Evolutionary conservation across 2,113 vertebrate species (phyloP).

Genomic region (Odocoileus virginianus): DNA sequence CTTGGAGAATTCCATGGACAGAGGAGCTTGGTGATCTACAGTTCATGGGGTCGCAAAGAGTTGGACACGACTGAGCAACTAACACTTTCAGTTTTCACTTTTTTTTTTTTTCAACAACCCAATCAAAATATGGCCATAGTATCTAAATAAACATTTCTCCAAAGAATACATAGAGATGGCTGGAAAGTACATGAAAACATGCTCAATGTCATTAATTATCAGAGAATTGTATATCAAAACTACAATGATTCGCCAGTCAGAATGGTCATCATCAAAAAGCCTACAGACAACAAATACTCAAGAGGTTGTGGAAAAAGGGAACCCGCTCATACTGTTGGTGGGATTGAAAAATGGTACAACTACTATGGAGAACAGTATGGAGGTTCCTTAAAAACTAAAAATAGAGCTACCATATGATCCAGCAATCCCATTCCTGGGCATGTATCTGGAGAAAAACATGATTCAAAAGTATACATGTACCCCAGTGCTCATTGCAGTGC

Average conservation of each 20-base stretch:
- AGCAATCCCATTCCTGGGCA: background rate
- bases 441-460: background rate
- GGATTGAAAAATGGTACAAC: background rate
- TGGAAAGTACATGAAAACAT: background rate
- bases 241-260: background rate
- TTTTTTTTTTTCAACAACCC: background rate
- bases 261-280: background rate
- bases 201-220: background rate
- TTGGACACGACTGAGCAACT: background rate
- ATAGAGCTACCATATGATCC: background rate
- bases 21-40: background rate
- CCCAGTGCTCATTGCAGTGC: background rate
- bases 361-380: background rate
- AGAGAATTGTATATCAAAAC: background rate
- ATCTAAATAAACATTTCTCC: background rate
- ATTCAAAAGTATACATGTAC: background rate
- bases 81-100: background rate
- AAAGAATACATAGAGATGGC: background rate
- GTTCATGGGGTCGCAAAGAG: background rate
- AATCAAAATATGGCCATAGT: background rate
- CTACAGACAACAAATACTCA: background rate
- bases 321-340: background rate
- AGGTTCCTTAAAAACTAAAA: background rate
- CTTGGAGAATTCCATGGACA: background rate
- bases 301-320: background rate